Conservation (phyloP, 2,797 vertebrate species). For the Oryzias sinensis region DNA sequence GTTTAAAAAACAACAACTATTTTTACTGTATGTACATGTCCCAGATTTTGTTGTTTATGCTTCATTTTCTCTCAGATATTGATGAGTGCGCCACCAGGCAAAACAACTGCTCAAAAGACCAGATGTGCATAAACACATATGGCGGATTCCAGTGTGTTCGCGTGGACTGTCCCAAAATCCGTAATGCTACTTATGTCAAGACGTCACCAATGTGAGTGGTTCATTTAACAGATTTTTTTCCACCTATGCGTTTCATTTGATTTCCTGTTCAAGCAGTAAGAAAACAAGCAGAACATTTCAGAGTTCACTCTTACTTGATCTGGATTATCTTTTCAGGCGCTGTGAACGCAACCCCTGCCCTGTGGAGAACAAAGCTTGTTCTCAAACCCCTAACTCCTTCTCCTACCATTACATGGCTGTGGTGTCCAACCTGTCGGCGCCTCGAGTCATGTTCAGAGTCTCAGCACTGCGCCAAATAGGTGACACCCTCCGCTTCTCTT, state of each 20-base stretch:
- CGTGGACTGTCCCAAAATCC: slow-evolving; percentile 80
- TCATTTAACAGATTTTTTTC: background rate
- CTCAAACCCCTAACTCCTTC: slow-evolving; percentile 81
- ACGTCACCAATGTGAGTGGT: slow-evolving; percentile 81
- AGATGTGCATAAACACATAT: slow-evolving; percentile 85
- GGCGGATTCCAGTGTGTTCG: slow-evolving; percentile 83
- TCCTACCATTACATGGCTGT: slow-evolving; percentile 87
- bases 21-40: background rate
- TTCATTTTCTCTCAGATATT: slow-evolving; percentile 72
- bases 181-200: slow-evolving; percentile 84
- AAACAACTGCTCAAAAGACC: slow-evolving; percentile 83
- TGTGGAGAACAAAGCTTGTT: slow-evolving; percentile 81
- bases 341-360: slow-evolving; percentile 88
- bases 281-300: background rate
- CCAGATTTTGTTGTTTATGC: background rate
- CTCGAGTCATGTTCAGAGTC: slow-evolving; percentile 85
- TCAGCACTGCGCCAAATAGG: slow-evolving; percentile 79
- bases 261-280: too few species aligned
- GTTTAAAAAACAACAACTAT: background rate
- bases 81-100: slow-evolving; percentile 83
- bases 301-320: background rate
- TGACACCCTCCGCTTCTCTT: slow-evolving; percentile 83
- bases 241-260: background rate
- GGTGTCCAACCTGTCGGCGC: slow-evolving; percentile 83
- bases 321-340: slow-evolving; percentile 68